Evolutionary conservation across 2,113 vertebrate genomes (phyloP).

Genomic region (Nothobranchius kuhntae): DNA sequence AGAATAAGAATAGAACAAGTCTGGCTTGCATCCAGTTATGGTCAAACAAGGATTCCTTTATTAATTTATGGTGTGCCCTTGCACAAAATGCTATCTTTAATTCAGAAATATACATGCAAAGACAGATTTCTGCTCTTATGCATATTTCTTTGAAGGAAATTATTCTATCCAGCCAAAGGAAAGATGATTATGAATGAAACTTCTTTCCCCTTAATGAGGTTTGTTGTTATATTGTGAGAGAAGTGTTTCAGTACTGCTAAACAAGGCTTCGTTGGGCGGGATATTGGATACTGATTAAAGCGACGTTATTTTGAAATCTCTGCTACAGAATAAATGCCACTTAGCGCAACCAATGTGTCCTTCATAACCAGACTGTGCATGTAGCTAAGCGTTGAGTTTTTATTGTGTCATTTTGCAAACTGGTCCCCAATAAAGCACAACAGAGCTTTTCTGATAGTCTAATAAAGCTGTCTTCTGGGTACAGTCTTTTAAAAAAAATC

Average conservation of each 20-base stretch:
- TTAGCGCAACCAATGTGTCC: not conserved
- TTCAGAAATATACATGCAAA: no score
- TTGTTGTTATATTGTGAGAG: not conserved
- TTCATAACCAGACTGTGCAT: not conserved
- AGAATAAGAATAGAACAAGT: constrained; percentile 30
- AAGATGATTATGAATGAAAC: constrained; percentile 12
- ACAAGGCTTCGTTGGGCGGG: not conserved
- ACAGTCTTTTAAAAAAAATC: constrained; percentile 26
- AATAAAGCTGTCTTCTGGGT: constrained; percentile 41
- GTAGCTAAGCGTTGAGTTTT: not conserved
- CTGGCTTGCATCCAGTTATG: constrained; percentile 40
- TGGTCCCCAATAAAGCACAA: constrained; percentile 31
- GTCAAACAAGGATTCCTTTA: constrained; percentile 37
- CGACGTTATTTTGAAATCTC: constrained; percentile 15
- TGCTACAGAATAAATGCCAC: not conserved
- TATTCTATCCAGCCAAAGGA: constrained; percentile 20
- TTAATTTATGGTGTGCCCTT: constrained; percentile 24
- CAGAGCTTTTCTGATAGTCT: constrained; percentile 9
- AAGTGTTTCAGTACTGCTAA: constrained; percentile 10
- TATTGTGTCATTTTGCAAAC: constrained; percentile 25
- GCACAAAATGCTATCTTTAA: no score
- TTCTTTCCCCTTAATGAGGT: constrained; percentile 6
- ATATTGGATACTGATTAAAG: not conserved
- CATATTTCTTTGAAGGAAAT: constrained; percentile 20
- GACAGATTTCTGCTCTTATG: constrained; percentile 18